Base-by-base conservation (phyloP, 2,113 vertebrate genomes). In the Gnathonemus echidnorhynchus region DNA sequence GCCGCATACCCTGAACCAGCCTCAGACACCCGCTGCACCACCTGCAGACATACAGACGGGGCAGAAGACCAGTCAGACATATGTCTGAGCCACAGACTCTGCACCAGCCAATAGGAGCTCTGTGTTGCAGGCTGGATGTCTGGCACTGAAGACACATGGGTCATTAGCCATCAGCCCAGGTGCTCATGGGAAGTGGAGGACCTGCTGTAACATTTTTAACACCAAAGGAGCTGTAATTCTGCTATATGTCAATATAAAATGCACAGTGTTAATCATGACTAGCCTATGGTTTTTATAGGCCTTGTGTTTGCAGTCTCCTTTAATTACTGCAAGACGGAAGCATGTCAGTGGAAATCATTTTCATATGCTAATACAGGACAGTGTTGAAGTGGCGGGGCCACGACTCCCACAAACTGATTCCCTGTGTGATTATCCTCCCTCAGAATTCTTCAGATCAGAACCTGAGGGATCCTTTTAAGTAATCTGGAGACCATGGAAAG, bases 181-280 rank as follows among this genome's bases (percentile, higher is more conserved):
- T 53, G 86, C 31, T 56, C 24, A 87, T 53, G 49, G 27, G 58
- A 74, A 46, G 39, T 13, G 66, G 7, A 74, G 17, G 31, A 21
- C 83, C 19, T 10, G 8, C 83, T 48, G 45, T 5, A 48, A 11
- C 39, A 13, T 39, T 13, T 24, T 85, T 52, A 27, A n/a, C 66
- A 48, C 27, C 45, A 66, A 83, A 53, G 50, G 50, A 24, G 11
- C 13, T 21, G 24, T 15, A 42, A 15, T n/a, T 80, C 35, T 62
- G 42, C 53, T 62, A 86, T 89, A 52, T 45, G 35, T 83, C 89
- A 27, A 85, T 56, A 50, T 89, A 86, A 89, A 84, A 31, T 86
- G 50, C 52, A 1, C 35, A 8, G 24, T 31, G 52, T 89, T 52
- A 84, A 46, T 80, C 39, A 83, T 3, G 48, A 86, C 19, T 86